Base-by-base conservation (phyloP, 35 echinoderm and acorn worm species). In the Stichopus chloronotus region DNA sequence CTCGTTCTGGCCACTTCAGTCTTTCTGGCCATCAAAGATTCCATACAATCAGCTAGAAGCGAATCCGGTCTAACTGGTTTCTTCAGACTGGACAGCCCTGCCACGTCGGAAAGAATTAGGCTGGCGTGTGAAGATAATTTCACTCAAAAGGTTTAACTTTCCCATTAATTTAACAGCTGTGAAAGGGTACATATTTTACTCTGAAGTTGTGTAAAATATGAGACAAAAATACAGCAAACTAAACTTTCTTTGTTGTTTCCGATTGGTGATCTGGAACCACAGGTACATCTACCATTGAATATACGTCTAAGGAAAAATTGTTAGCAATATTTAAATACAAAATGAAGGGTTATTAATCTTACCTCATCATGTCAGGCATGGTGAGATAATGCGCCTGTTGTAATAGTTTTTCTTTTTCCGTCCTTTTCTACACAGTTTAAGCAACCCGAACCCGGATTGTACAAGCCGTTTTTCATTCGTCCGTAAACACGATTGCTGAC, bases 81-180 rank as follows among this genome's bases (percentile, higher is more conserved):
- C 78, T 92, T 83, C 53, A 55, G 91, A 92, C 52, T 92, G 78
- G 91, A 92, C 91, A 92, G 91, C 12, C 91, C 91, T 60, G 91
- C 91, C 9, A 92, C 91, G 4, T 25, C 91, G 14, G 91, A 92
- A 56, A 77, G 78, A 92, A 92, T 92, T 4, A 80, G 91, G 13
- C 30, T 92, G 55, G 91, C 91, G 2, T 92, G 91, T 30, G 54
- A 17, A n/a, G 91, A 92, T 82, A 53, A 81, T 9, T 83, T 92
- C 58, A 92, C 79, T 11, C 1, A 25, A 63, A 92, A 83, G 91
- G 91, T 92, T 54, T 22, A 25, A 2, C 9, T 16, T 30, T 20
- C 55, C 30, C 8, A 86, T 21, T 2, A 30, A 55, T 30, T 53
- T 30, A 84, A 84, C 14, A 84, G 4, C 5, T 10, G 4, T 61